Evolutionary conservation across 2,888 invertebrate genomes (phyloP), one percentile per base, ranked within the genome.

Genomic region (Ochropacha duplaris): DNA sequence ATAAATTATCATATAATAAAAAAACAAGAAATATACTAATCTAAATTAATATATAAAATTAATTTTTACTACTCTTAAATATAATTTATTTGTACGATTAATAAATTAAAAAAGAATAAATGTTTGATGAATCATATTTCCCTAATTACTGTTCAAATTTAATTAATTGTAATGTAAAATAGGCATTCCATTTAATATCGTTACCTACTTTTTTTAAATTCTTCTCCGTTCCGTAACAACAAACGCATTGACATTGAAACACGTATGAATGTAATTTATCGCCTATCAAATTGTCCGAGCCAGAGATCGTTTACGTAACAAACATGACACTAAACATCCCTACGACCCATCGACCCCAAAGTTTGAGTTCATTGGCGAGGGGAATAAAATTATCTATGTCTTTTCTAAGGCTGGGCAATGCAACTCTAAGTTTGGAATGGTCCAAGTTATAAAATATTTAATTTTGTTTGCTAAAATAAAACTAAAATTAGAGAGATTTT

Each of bases 331-430:
- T 81, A 84, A 82, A 79, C 82, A 83, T 83, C 86, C 83, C 82
- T 73, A 65, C 73, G 72, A 72, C 71, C 82, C 78, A 71, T 71
- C 77, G 78, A 80, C 80, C 84, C 81, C 72, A 69, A 19, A 44
- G n/a, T 44, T 44, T 59, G 61, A 62, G 66, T 62, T 57, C 59
- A 67, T 66, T 64, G 69, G 71, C 69, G 79, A 83, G 90, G 90
- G 90, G 90, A 88, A 88, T 90, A 85, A 87, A 84, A 89, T 88
- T 88, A 89, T 87, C 84, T 79, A 72, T 68, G 71, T 69, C 76
- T 75, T 44, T 78, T 73, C 77, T 67, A 75, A 78, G 66, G 64
- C 76, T 71, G 70, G 76, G 79, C 81, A 82, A 74, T 76, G 79
- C 76, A 79, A 78, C 79, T 74, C 68, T 78, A 65, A 65, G 64